A percentile compares a stretch with the other conserved stretches of the same genome.
phyloP scores from a whole-genome alignment of 2,888 invertebrate genomes.

The Clitarchus hookeri region DNA sequence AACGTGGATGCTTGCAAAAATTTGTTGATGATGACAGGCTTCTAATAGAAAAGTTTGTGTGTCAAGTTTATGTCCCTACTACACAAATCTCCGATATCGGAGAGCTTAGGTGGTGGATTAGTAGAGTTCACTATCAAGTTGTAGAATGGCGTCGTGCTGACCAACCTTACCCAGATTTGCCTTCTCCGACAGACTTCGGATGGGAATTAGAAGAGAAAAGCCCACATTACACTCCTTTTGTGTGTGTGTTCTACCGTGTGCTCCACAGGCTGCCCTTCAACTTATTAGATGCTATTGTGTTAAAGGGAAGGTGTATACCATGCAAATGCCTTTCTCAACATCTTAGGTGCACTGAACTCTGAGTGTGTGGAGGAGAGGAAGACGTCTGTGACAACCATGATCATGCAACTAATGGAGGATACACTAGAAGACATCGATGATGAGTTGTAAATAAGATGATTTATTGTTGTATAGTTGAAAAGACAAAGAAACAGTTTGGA shows the following conservation, averaged over 20 bases:
- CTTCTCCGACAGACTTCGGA: background rate
- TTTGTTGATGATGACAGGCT: background rate
- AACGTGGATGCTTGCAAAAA: background rate
- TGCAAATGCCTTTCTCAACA: background rate
- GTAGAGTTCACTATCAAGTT: slow-evolving; percentile 4
- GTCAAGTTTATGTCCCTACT: background rate
- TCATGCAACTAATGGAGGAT: background rate
- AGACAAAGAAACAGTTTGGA: too few species aligned
- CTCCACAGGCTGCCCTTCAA: background rate
- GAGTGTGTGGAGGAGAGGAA: slow-evolving; percentile 7
- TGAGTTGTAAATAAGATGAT: too few species aligned
- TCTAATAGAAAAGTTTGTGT: background rate
- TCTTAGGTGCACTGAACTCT: background rate
- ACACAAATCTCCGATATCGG: background rate
- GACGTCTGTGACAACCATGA: slow-evolving; percentile 10
- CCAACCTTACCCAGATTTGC: slow-evolving; percentile 5
- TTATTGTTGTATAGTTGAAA: too few species aligned
- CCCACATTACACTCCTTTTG: background rate
- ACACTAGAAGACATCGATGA: background rate
- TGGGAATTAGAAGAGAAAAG: background rate
- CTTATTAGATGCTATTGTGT: slow-evolving; percentile 6
- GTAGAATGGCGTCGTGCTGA: background rate
- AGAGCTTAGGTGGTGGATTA: background rate
- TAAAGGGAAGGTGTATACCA: background rate
- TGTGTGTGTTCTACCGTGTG: background rate